These are phyloP conservation scores for Limnodromus scolopaceus DNA, from an alignment of 2,797 vertebrate species.

Conservation along the genomic window DNA sequence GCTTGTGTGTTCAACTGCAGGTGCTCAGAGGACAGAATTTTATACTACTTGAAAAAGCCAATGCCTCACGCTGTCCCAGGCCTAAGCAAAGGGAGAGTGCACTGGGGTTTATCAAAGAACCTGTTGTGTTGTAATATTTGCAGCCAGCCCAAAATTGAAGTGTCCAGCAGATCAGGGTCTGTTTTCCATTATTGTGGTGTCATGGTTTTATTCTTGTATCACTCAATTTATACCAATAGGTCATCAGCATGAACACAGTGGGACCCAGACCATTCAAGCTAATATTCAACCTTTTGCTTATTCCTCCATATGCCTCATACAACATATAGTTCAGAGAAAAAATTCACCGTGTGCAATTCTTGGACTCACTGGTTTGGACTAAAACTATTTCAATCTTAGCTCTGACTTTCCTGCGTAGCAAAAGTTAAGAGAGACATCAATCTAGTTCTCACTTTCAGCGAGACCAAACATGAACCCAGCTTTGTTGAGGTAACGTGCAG, in stretches of 20 bases:
- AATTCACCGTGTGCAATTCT: neutral
- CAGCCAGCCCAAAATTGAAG: neutral
- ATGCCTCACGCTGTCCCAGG: neutral
- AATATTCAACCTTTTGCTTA: neutral
- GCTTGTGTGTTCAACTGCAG: neutral
- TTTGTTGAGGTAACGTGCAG: conserved; percentile 2
- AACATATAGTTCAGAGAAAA: neutral
- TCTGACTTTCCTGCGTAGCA: neutral
- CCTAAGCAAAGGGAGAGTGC: neutral
- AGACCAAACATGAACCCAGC: neutral
- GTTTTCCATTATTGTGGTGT: neutral
- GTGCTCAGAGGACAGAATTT: neutral
- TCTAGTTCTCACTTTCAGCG: neutral
- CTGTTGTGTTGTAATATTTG: neutral
- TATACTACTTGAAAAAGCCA: neutral
- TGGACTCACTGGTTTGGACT: neutral
- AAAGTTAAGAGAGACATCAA: neutral
- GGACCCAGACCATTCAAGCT: neutral
- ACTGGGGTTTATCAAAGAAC: neutral
- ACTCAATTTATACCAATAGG: neutral
- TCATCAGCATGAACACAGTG: neutral
- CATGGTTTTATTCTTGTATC: neutral
- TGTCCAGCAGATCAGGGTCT: neutral
- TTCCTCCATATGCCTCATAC: neutral
- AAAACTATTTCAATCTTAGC: neutral